These are phyloP conservation scores for Scolopax mira DNA, from an alignment of 2,113 vertebrate species.

Conservation along the genomic window DNA sequence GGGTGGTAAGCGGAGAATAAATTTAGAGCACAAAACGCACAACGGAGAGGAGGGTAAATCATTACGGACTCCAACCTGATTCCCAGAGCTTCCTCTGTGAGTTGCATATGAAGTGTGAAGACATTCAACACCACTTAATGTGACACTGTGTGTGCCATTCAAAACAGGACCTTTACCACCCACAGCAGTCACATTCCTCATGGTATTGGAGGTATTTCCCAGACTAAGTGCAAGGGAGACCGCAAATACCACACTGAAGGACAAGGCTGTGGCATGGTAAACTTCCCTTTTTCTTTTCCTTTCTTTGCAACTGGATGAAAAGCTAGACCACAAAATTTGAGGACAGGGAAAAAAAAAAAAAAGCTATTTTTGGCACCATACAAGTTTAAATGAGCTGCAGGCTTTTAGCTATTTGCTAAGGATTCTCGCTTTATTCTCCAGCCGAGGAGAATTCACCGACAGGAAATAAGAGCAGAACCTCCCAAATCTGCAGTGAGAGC, in stretches of 20 bases:
- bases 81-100: background rate
- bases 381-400: background rate
- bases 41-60: background rate
- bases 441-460: background rate
- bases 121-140: slow-evolving; percentile 27
- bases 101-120: background rate
- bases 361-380: slow-evolving; percentile 2
- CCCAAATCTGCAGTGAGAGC: background rate
- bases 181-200: slow-evolving; percentile 25
- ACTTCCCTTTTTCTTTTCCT: background rate
- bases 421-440: background rate
- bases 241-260: background rate
- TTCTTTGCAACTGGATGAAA: slow-evolving; percentile 24
- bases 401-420: background rate
- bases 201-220: slow-evolving; percentile 37
- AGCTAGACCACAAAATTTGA: background rate
- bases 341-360: background rate
- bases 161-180: slow-evolving; percentile 42
- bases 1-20: background rate
- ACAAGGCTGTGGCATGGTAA: background rate
- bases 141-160: slow-evolving; percentile 26
- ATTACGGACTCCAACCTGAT: background rate
- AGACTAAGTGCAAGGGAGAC: slow-evolving; percentile 3
- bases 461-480: background rate
- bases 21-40: background rate